Percentiles rank a stretch among this genome's conserved stretches.
phyloP scores from a whole-genome alignment of 2,888 invertebrate species.

The Portevinia maculata region DNA sequence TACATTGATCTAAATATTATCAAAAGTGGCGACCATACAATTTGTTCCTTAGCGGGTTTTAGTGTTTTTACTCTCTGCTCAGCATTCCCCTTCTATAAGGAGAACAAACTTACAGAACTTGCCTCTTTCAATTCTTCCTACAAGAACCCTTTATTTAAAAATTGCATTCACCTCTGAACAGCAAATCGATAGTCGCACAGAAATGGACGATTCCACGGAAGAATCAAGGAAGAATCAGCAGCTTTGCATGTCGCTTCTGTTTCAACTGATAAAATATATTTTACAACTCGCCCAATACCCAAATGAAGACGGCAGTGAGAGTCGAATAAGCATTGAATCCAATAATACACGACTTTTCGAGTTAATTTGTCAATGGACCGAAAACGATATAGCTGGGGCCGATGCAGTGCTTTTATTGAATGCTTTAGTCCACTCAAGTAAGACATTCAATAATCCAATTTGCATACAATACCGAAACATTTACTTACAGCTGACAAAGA shows the following conservation, averaged over 20 bases:
- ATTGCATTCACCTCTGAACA: slow-evolving; percentile 44
- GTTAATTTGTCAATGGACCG: slow-evolving; percentile 78
- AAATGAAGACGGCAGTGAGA: slow-evolving; percentile 75
- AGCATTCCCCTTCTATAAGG: too few species aligned
- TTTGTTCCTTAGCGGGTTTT: too few species aligned
- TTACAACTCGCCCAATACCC: slow-evolving; percentile 76
- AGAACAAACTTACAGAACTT: too few species aligned
- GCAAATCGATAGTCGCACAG: slow-evolving; percentile 77
- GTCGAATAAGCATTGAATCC: slow-evolving; percentile 79
- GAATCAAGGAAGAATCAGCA: slow-evolving; percentile 79
- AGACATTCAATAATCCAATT: slow-evolving; percentile 20
- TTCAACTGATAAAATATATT: slow-evolving; percentile 78
- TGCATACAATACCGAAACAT: too few species aligned
- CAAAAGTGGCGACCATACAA: too few species aligned
- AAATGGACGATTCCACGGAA: slow-evolving; percentile 79
- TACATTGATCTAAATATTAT: too few species aligned
- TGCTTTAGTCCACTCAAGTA: slow-evolving; percentile 77
- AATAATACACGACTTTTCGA: slow-evolving; percentile 79
- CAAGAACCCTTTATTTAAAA: too few species aligned
- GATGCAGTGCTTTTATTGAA: slow-evolving; percentile 79
- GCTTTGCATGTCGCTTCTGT: slow-evolving; percentile 78
- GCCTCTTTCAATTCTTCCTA: too few species aligned
- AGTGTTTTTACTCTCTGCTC: too few species aligned
- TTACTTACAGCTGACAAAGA: slow-evolving; percentile 70
- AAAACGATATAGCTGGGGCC: slow-evolving; percentile 78